Conservation (phyloP, 2,113 vertebrate species). For the Nothoprocta perdicaria region DNA sequence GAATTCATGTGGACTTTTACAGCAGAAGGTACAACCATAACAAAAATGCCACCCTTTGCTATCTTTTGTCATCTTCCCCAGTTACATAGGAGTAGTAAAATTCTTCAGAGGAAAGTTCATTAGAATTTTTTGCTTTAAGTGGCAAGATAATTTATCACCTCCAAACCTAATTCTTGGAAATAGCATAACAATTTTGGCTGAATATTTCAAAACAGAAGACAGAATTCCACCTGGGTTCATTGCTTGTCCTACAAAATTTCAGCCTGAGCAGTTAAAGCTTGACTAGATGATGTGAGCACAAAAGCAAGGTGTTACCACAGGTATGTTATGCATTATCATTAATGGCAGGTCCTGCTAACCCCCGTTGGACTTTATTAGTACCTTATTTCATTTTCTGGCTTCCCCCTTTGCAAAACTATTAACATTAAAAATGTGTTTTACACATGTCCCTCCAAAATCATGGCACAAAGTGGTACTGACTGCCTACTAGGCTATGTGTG, state of each 20-base stretch:
- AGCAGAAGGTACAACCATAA: not conserved
- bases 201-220: not conserved
- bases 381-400: not conserved
- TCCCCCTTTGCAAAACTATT: not conserved
- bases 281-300: not conserved
- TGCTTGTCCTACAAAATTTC: not conserved
- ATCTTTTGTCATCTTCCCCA: not conserved
- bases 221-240: not conserved
- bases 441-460: constrained; percentile 5
- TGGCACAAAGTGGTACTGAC: constrained; percentile 6
- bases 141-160: not conserved
- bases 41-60: not conserved
- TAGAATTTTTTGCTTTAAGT: not conserved
- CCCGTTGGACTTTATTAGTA: not conserved
- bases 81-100: not conserved
- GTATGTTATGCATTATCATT: not conserved
- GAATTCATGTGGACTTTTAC: not conserved
- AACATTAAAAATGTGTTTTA: not conserved
- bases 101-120: not conserved
- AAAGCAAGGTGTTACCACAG: not conserved
- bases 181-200: not conserved
- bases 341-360: not conserved
- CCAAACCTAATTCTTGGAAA: not conserved
- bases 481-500: constrained; percentile 37
- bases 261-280: not conserved